Percentiles rank a stretch among this genome's conserved stretches.
Evolutionary conservation across 2,888 invertebrate genomes (phyloP).

Genomic region (Drosophila multiciliata): DNA sequence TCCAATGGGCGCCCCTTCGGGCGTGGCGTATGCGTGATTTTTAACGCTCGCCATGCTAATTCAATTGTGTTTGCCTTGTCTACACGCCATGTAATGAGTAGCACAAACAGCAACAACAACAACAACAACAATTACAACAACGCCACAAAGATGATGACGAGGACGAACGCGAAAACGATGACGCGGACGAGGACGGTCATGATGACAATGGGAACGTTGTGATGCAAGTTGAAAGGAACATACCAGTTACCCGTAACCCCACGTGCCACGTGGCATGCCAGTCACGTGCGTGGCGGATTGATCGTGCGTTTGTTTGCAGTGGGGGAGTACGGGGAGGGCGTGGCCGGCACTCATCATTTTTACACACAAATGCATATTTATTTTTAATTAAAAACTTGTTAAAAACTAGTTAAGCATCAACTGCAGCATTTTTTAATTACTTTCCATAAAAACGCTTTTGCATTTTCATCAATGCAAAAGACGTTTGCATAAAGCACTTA

Average conservation of each 20-base stretch:
- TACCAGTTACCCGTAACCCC: not conserved
- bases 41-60: conserved; percentile 75
- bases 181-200: conserved; percentile 17
- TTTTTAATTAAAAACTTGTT: conserved; percentile 81
- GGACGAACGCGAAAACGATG: conserved; percentile 47
- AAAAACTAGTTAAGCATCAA: conserved; percentile 80
- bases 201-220: conserved; percentile 39
- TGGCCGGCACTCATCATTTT: conserved; percentile 68
- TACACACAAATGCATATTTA: conserved; percentile 80
- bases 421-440: conserved; percentile 79
- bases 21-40: conserved; percentile 78
- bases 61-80: conserved; percentile 79
- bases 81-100: conserved; percentile 79
- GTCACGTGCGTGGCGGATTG: conserved; percentile 55
- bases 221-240: conserved; percentile 30
- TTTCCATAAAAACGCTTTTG: conserved; percentile 68
- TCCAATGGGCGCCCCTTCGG: conserved; percentile 30
- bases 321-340: conserved; percentile 11
- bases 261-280: conserved; percentile 52
- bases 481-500: conserved; percentile 75
- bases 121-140: conserved; percentile 30
- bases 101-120: conserved; percentile 65
- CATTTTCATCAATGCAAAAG: conserved; percentile 79
- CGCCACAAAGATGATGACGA: conserved; percentile 49
- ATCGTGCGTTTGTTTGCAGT: conserved; percentile 1